Base-by-base conservation (phyloP, 2,888 invertebrate genomes). In the Bedellia somnulentella region DNA sequence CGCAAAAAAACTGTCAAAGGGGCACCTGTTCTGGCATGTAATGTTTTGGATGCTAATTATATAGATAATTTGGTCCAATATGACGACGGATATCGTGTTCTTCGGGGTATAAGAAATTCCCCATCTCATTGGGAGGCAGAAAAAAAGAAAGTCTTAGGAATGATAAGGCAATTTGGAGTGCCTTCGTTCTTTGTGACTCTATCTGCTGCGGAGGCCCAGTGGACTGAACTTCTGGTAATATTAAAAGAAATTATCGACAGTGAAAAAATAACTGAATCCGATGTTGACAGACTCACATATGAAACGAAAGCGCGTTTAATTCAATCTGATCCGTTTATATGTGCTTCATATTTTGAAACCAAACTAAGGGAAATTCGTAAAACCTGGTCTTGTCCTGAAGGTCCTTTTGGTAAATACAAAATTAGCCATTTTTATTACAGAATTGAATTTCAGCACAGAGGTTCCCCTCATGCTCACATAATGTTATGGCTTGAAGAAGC, bases 401-500 rank as follows among this genome's bases (percentile, higher is more conserved):
- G 42, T n/a, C 39, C 40, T 31, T 43, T 42, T 37, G 33, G 33
- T 16, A 24, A 38, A 22, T 14, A 13, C 27, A 35, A 25, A 24
- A 36, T 39, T 5, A 30, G 25, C 33, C 39, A 46, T 37, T 29
- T 14, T 6, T 43, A 42, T 29, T 16, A 41, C 28, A 16, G 44
- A 31, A 42, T 47, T 12, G 47, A 48, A 37, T 48, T 46, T 18
- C 50, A 46, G 32, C 33, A 46, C 18, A 37, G 47, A 26, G 48
- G 47, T 22, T 44, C 43, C 9, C 45, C 45, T 23, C 45, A 43
- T 42, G 40, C 35, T 3, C 48, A 49, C 31, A 39, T 38, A 11
- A 39, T 48, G 27, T 29, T 47, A 11, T 47, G 49, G 45, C 9
- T 49, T 16, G 37, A 46, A 35, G 35, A 39, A 27, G 43, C 47